A percentile compares a stretch with the other conserved stretches of the same genome.
Evolutionary conservation across 2,113 vertebrate genomes (phyloP).

Genomic region (Entelurus aequoreus): DNA sequence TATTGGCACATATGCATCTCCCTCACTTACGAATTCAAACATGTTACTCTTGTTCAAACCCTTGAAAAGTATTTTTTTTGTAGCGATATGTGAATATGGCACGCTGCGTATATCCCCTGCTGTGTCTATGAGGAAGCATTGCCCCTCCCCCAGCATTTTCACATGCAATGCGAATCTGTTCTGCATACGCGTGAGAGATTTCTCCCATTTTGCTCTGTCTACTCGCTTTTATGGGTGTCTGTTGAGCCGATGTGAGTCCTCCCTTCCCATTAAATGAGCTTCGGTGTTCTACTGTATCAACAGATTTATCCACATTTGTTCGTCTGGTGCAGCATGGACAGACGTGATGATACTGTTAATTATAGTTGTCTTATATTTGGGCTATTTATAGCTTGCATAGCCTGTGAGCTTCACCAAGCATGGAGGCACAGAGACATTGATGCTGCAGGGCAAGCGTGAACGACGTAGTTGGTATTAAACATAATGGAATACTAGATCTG

Average conservation of each 20-base stretch:
- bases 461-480: too few relatives aligned
- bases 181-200: constrained; percentile 38
- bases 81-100: constrained; percentile 27
- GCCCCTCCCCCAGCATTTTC: constrained; percentile 55
- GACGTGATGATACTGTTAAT: background rate
- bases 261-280: background rate
- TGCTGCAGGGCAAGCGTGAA: constrained; percentile 17
- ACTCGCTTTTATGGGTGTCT: too few relatives aligned
- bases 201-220: constrained; percentile 13
- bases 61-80: background rate
- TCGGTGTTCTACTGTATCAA: background rate
- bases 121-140: constrained; percentile 32
- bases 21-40: background rate
- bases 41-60: background rate
- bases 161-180: constrained; percentile 36
- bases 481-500: too few relatives aligned
- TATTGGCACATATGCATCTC: constrained; percentile 17
- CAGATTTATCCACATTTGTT: background rate
- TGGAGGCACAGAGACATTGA: constrained; percentile 34
- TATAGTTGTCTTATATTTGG: background rate
- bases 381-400: constrained; percentile 49
- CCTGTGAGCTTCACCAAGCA: constrained; percentile 25
- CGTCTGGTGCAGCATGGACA: background rate
- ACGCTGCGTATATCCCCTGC: constrained; percentile 34
- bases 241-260: background rate